Base-by-base conservation (phyloP, 1,140 invertebrate species). In the Drosophila subpulchrella region DNA sequence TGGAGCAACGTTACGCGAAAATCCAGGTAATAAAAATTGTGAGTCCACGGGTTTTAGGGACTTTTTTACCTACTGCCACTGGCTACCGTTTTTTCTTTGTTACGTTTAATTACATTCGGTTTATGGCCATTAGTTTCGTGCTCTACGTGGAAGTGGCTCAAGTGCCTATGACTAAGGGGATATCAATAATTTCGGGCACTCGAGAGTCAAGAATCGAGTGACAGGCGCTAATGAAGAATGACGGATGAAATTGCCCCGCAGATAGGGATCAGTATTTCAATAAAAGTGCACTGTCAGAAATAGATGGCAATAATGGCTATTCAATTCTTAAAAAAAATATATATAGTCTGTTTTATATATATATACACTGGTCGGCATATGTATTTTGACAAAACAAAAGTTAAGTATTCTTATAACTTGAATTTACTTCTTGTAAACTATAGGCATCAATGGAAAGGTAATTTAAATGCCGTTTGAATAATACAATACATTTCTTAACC, bases 191-290 rank as follows among this genome's bases (percentile, higher is more conserved):
- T 60, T 60, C 10, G 55, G 44, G 38, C 39, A 75, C 71, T 75
- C 30, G 59, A 75, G 20, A 60, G 13, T 60, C 47, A n/a, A 57
- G 63, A 44, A 54, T 54, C 51, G 48, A 24, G 54, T 55, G 67
- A 65, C 73, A 15, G 53, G 12, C 36, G 53, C 72, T 75, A 75
- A 75, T 75, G 61, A 75, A 67, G 53, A 75, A 48, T 57, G 61
- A 58, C 46, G 51, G 24, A 24, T 63, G 50, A 44, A 73, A 73
- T 73, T 61, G 68, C 17, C 38, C 15, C 6, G 4, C 3, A 41
- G 34, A 55, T 67, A 46, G 17, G 0, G 17, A 70, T 67, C 50
- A 51, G 34, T 24, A 24, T 6, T 34, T 38, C 1, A 1, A 4
- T 12, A 44, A 15, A 24, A 39, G 30, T 27, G 17, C 17, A 27